Conservation (phyloP, 2,113 vertebrate genomes). For the Morone chrysops region DNA sequence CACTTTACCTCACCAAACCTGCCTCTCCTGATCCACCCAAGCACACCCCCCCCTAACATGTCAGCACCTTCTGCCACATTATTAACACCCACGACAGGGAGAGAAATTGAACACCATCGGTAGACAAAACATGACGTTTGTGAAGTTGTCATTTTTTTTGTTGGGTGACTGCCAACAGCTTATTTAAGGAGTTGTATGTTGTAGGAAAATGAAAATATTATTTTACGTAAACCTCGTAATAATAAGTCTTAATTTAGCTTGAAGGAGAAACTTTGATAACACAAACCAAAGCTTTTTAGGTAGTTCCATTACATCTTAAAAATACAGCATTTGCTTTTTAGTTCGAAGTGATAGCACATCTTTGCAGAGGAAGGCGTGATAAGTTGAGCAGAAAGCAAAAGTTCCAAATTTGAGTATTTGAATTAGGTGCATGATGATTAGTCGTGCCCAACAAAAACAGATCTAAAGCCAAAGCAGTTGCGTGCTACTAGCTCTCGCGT, state of each 20-base stretch:
- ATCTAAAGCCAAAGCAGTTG: constrained; percentile 30
- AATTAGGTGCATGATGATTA: background rate
- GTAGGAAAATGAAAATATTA: background rate
- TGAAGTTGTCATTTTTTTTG: background rate
- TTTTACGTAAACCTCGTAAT: background rate
- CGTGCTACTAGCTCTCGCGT: constrained; percentile 45
- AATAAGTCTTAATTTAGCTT: background rate
- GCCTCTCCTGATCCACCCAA: constrained; percentile 78
- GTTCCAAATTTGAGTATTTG: background rate
- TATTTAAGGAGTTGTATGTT: background rate
- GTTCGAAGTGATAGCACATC: background rate
- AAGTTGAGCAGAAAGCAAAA: constrained; percentile 21
- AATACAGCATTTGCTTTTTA: background rate
- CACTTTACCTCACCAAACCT: constrained; percentile 88
- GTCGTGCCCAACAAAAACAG: constrained; percentile 1
- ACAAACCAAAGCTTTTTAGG: background rate
- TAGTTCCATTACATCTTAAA: background rate
- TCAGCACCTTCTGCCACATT: constrained; percentile 75
- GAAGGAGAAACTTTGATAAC: background rate
- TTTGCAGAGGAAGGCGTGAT: background rate
- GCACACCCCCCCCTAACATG: constrained; percentile 50
- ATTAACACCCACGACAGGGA: constrained; percentile 52
- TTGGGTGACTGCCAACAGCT: background rate
- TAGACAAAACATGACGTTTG: background rate
- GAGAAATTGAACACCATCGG: background rate